These are phyloP conservation scores for Centropus bengalensis DNA, from an alignment of 2,113 vertebrate genomes.

Conservation along the genomic window DNA sequence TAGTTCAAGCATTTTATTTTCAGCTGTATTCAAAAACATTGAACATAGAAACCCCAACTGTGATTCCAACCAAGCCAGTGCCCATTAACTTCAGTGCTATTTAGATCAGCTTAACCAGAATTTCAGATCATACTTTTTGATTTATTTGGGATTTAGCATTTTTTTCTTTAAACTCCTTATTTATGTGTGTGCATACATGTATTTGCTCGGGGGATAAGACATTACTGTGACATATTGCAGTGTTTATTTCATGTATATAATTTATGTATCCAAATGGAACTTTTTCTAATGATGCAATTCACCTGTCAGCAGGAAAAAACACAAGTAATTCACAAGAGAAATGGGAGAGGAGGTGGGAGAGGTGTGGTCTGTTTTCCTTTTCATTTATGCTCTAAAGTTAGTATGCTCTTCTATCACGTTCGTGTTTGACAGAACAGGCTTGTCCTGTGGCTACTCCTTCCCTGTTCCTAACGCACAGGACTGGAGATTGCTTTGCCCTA, in stretches of 20 bases:
- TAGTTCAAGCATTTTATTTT: neutral
- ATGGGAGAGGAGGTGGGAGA: neutral
- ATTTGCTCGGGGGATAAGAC: neutral
- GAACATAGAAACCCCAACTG: neutral
- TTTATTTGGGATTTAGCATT: neutral
- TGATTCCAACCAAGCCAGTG: neutral
- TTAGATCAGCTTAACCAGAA: neutral
- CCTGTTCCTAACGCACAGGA: neutral
- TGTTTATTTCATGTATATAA: neutral
- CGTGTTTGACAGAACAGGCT: neutral
- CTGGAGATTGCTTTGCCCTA: neutral
- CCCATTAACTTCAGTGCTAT: neutral
- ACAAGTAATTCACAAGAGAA: neutral
- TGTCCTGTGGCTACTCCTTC: neutral
- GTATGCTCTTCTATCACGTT: neutral
- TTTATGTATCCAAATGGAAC: neutral
- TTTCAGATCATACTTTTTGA: neutral
- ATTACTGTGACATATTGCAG: neutral
- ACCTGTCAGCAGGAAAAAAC: neutral
- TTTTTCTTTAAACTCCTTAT: neutral
- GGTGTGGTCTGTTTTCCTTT: neutral
- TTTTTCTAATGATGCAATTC: constrained; percentile 3
- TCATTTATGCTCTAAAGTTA: neutral
- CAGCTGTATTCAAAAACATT: neutral
- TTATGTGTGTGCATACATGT: neutral